Evolutionary conservation across 2,113 vertebrate species (phyloP).

Genomic region (Burhinus bistriatus): DNA sequence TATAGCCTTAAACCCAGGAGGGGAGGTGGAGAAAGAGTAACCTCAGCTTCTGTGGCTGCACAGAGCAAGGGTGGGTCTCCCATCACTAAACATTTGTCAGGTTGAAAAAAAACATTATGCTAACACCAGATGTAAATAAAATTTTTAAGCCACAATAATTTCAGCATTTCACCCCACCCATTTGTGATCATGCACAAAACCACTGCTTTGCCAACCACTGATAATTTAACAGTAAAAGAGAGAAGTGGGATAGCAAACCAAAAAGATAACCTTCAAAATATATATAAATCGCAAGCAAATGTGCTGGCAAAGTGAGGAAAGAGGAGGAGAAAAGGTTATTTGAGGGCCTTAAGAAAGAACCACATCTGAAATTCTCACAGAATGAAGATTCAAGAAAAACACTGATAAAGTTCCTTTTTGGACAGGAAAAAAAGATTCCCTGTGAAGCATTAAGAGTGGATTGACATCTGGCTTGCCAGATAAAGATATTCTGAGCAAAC

Average conservation of each 20-base stretch:
- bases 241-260: not conserved
- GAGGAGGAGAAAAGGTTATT: not conserved
- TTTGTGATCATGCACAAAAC: not conserved
- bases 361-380: not conserved
- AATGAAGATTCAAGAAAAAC: constrained; percentile 34
- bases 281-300: not conserved
- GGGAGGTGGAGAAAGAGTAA: not conserved
- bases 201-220: not conserved
- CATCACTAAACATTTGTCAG: not conserved
- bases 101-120: constrained; percentile 26
- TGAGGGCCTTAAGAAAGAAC: constrained; percentile 21
- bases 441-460: constrained; percentile 9
- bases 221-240: not conserved
- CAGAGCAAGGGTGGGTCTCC: not conserved
- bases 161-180: not conserved
- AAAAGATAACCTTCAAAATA: not conserved
- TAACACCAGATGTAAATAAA: constrained; percentile 20
- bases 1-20: not conserved
- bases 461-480: constrained; percentile 32
- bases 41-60: not conserved
- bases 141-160: not conserved
- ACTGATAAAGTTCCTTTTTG: constrained; percentile 35
- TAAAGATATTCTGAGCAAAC: constrained; percentile 43
- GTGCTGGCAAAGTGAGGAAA: not conserved
- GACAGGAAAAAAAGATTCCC: constrained; percentile 4